Evolutionary conservation across 2,888 invertebrate species (phyloP).

Genomic region (Sphaeridia pumilis): DNA sequence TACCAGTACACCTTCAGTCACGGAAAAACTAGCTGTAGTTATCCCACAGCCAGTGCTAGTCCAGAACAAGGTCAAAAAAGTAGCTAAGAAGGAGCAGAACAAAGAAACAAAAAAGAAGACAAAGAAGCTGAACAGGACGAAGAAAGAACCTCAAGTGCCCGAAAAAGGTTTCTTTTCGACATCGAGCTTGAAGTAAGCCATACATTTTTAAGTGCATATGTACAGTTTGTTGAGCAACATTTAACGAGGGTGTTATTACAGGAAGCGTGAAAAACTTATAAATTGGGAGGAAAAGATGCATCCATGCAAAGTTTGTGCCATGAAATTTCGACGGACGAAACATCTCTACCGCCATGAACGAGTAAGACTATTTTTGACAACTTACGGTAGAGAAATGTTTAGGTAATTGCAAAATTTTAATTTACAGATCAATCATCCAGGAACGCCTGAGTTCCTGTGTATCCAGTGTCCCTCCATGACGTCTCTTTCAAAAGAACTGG

Average conservation of each 20-base stretch:
- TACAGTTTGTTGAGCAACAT: too few relatives aligned
- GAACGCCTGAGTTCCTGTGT: slow-evolving; percentile 9
- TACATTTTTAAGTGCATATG: background rate
- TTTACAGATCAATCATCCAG: slow-evolving; percentile 16
- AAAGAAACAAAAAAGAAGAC: too few relatives aligned
- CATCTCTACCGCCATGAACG: slow-evolving; percentile 11
- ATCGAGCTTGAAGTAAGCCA: slow-evolving; percentile 3
- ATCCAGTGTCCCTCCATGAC: slow-evolving; percentile 17
- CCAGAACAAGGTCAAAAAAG: too few relatives aligned
- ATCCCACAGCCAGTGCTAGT: too few relatives aligned
- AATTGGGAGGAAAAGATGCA: slow-evolving; percentile 12
- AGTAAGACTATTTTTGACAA: too few relatives aligned
- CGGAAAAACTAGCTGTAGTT: too few relatives aligned
- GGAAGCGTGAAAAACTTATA: slow-evolving; percentile 10
- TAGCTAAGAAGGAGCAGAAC: too few relatives aligned
- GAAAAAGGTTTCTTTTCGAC: slow-evolving; percentile 16
- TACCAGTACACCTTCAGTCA: too few relatives aligned
- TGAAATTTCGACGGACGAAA: slow-evolving; percentile 9
- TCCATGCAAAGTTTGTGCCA: slow-evolving; percentile 16
- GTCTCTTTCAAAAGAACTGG: slow-evolving; percentile 10
- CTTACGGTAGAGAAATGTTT: too few relatives aligned
- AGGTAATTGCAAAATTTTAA: too few relatives aligned
- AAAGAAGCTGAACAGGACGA: too few relatives aligned
- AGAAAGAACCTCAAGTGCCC: too few relatives aligned
- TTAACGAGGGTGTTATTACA: background rate